Base-by-base conservation (phyloP, 2,797 vertebrate genomes). In the Carduelis carduelis region DNA sequence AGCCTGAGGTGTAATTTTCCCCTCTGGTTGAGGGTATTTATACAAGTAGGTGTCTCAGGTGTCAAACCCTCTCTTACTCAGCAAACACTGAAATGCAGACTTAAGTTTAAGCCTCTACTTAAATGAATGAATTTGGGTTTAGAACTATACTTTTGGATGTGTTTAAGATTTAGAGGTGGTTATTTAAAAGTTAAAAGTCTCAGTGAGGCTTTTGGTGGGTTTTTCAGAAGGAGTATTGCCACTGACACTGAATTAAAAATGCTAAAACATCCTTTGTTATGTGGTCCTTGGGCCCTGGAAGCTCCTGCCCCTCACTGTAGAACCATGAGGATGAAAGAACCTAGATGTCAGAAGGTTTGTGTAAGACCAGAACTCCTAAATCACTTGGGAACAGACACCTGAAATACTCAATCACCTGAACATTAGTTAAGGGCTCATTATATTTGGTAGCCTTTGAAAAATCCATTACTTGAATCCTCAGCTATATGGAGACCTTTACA, bases 371-470 rank as follows among this genome's bases (percentile, higher is more conserved):
- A 23, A 30, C 21, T 89, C 32, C 55, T 70, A 20, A 87, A 41
- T 79, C 34, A 23, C 16, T 66, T 77, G 37, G 37, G 68, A 91
- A 30, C 21, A 60, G 37, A 83, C 24, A 53, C 24, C 9, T 70
- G 75, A 91, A 85, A 43, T 84, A 74, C 1, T 56, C 30, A 43
- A 44, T 93, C 64, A n/a, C n/a, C 28, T 87, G 34, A 83, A 52
- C 44, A 14, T 71, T n/a, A 85, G 4, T 56, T 75, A 56, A 66
- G 28, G n/a, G 21, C 49, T 77, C 71, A 39, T 50, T 83, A 37
- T 85, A 35, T 78, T 68, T 1, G 2, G n/a, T 37, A 74, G 39
- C 53, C 74, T 92, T 88, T 93, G 87, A 85, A 86, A 96, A 93
- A 65, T 64, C 61, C 14, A 32, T 83, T 92, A 24, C 20, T 35